Percentiles rank a stretch among this genome's conserved stretches.
Evolutionary conservation across 2,888 invertebrate species (phyloP).

Genomic region (Hipparchia semele): DNA sequence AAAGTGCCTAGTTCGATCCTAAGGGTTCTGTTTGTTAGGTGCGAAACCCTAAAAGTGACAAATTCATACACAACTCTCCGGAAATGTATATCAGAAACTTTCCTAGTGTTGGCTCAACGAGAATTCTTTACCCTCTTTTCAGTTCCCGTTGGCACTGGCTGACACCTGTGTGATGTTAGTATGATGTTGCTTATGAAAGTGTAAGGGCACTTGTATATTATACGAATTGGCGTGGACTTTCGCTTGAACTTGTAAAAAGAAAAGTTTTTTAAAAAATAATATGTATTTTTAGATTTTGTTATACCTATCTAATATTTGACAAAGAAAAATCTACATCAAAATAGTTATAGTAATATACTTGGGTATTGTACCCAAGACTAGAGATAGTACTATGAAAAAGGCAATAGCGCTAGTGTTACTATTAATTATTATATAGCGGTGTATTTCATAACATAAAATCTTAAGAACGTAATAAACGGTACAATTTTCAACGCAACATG

Average conservation of each 20-base stretch:
- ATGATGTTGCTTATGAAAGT: neutral
- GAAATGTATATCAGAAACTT: constrained; percentile 6
- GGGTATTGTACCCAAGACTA: no score
- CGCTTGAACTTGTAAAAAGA: neutral
- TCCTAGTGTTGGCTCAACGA: neutral
- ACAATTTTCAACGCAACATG: neutral
- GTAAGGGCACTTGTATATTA: neutral
- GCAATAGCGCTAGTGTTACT: no score
- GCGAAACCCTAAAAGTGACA: neutral
- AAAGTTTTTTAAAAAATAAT: neutral
- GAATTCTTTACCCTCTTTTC: constrained; percentile 9
- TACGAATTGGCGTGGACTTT: neutral
- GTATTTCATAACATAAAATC: neutral
- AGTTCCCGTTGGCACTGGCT: constrained; percentile 1
- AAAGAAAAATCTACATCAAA: no score
- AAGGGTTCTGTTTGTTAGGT: neutral
- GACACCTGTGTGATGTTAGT: neutral
- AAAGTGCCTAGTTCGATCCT: neutral
- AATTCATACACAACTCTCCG: neutral
- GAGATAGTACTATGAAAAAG: no score
- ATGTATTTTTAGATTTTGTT: no score
- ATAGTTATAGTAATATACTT: no score
- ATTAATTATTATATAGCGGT: neutral
- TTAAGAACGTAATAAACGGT: neutral
- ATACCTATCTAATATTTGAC: no score